These are phyloP conservation scores for Ophion costatus DNA, from an alignment of 2,888 invertebrate genomes.

Conservation along the genomic window DNA sequence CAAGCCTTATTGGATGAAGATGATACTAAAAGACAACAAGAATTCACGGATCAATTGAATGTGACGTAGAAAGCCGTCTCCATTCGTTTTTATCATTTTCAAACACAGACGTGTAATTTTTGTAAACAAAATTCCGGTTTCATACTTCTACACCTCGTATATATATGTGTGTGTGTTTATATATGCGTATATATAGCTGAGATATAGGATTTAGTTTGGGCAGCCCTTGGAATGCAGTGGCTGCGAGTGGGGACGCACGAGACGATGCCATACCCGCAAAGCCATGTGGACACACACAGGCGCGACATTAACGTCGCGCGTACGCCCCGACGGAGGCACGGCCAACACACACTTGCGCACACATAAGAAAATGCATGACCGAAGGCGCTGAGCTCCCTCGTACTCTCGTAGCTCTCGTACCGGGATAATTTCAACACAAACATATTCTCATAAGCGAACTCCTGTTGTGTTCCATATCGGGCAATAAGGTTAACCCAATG, in stretches of 20 bases:
- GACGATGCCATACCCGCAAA: constrained; percentile 56
- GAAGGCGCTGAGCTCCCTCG: constrained; percentile 37
- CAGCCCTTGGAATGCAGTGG: constrained; percentile 79
- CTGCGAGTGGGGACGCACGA: constrained; percentile 69
- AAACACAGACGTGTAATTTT: no score
- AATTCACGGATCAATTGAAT: no score
- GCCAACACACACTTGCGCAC: background rate
- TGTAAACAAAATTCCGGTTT: no score
- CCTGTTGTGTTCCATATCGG: background rate
- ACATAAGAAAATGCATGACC: constrained; percentile 10
- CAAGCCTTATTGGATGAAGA: no score
- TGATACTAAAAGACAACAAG: no score
- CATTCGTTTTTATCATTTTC: no score
- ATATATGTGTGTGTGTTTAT: no score
- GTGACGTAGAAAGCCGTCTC: no score
- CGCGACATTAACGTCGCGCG: constrained; percentile 4
- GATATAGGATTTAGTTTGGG: constrained; percentile 79
- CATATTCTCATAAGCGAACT: constrained; percentile 15
- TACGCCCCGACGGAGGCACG: background rate
- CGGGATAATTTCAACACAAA: constrained; percentile 50
- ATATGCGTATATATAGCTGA: constrained; percentile 52
- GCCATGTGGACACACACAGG: constrained; percentile 34
- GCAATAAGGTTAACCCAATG: background rate
- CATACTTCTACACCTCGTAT: no score
- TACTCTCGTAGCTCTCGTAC: constrained; percentile 37